phyloP scores from a whole-genome alignment of 2,797 vertebrate genomes.

The Euphonia xanthogaster region DNA sequence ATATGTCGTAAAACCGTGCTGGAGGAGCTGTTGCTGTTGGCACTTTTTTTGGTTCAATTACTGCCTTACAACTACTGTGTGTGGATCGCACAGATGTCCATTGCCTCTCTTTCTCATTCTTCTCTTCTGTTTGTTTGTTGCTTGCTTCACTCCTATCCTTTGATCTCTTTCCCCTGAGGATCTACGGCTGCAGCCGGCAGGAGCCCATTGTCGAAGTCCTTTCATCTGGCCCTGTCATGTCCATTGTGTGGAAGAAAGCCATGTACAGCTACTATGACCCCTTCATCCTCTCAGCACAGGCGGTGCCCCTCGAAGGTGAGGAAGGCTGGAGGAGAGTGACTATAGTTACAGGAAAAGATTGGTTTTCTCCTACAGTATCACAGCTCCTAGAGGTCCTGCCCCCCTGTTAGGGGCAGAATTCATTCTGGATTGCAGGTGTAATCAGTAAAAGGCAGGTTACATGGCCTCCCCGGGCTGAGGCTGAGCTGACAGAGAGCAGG shows the following conservation, averaged over 20 bases:
- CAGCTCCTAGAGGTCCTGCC: neutral
- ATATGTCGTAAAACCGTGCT: neutral
- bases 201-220: constrained; percentile 84
- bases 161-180: constrained; percentile 63
- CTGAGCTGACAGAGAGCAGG: neutral
- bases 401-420: neutral
- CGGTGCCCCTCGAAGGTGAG: constrained; percentile 80
- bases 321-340: neutral
- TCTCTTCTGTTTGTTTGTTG: neutral
- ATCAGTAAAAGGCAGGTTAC: neutral
- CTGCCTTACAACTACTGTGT: neutral
- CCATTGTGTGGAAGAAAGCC: constrained; percentile 91
- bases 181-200: constrained; percentile 89
- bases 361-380: neutral
- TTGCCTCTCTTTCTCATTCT: neutral
- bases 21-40: neutral
- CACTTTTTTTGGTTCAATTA: neutral
- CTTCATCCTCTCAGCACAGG: constrained; percentile 84
- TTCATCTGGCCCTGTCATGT: constrained; percentile 87
- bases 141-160: neutral
- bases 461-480: neutral
- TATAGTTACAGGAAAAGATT: neutral
- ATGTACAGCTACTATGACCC: constrained; percentile 88
- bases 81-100: neutral
- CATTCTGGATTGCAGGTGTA: neutral